Conservation (phyloP, 2,888 invertebrate genomes). For the Abscondita cerata region DNA sequence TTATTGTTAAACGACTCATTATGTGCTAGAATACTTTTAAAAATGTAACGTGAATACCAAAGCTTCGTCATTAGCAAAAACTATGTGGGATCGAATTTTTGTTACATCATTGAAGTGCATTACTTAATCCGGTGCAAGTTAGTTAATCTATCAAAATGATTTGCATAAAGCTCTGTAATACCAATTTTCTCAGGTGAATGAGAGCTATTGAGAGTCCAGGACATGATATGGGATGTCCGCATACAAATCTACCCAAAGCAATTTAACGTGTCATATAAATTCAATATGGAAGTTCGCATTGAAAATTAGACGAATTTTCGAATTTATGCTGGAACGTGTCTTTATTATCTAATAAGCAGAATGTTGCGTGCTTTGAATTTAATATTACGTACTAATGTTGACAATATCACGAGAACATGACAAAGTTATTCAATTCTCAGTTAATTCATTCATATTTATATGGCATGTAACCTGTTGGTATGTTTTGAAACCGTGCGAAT, state of each 20-base stretch:
- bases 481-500: constrained; percentile 39
- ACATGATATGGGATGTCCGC: constrained; percentile 57
- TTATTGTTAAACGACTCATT: too few species aligned
- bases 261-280: constrained; percentile 17
- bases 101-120: too few species aligned
- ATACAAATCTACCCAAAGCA: constrained; percentile 34
- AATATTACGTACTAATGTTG: constrained; percentile 26
- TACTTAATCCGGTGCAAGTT: too few species aligned
- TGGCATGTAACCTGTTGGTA: constrained; percentile 36
- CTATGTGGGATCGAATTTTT: too few species aligned
- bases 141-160: constrained; percentile 50
- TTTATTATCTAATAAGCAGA: constrained; percentile 28
- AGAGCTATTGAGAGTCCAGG: constrained; percentile 54
- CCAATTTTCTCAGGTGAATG: constrained; percentile 55
- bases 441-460: constrained; percentile 45
- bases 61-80: too few species aligned
- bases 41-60: too few species aligned
- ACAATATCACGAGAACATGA: constrained; percentile 35
- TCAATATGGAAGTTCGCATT: constrained; percentile 10
- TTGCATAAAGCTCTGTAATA: constrained; percentile 55
- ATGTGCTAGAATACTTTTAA: too few species aligned
- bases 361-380: constrained; percentile 21
- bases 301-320: constrained; percentile 24
- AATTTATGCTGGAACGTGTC: constrained; percentile 21
- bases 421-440: constrained; percentile 34